These are phyloP conservation scores for Anseranas semipalmata DNA, from an alignment of 2,113 vertebrate species.

Conservation along the genomic window DNA sequence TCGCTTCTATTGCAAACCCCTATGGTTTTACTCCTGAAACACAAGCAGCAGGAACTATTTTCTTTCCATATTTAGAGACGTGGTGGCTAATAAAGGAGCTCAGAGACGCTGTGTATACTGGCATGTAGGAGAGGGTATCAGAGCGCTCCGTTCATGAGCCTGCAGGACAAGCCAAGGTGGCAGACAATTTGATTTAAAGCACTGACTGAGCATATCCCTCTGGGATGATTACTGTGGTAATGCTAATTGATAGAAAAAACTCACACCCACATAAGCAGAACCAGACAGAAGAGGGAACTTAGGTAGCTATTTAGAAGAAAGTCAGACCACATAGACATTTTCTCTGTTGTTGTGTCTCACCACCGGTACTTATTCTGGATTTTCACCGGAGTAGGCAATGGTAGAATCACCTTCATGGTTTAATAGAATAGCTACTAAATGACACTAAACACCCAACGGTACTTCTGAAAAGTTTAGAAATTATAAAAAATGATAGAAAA, in stretches of 20 bases:
- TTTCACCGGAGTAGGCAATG: neutral
- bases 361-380: neutral
- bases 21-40: neutral
- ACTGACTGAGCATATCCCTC: accelerated
- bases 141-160: accelerated
- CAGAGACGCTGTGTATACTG: neutral
- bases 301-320: neutral
- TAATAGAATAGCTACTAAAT: neutral
- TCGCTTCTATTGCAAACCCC: neutral
- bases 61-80: neutral
- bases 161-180: neutral
- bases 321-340: neutral
- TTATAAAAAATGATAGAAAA: neutral
- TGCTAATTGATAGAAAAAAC: neutral
- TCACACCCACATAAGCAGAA: neutral
- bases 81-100: accelerated
- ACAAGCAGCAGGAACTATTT: neutral
- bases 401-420: neutral
- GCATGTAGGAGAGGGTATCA: neutral
- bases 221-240: neutral
- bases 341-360: neutral
- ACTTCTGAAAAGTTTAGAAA: neutral
- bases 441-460: neutral
- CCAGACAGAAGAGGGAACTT: neutral
- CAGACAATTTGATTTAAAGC: neutral